Percentiles rank a stretch among this genome's conserved stretches.
phyloP scores from a whole-genome alignment of 2,888 invertebrate genomes.

The Sicus ferrugineus region DNA sequence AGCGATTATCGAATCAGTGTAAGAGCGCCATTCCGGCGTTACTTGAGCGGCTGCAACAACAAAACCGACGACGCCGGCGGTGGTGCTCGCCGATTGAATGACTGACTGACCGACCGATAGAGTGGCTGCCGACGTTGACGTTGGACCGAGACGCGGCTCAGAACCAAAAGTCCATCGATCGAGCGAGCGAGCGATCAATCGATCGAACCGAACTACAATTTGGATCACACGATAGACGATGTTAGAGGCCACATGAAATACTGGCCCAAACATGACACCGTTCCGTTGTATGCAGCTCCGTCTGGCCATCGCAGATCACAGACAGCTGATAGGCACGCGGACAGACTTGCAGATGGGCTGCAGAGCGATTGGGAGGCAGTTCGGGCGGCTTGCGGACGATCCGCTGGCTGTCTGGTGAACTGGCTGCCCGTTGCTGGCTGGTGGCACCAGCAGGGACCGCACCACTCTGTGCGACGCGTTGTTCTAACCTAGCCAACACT shows the following conservation, averaged over 20 bases:
- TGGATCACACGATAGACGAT: slow-evolving; percentile 11
- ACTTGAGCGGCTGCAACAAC: not conserved
- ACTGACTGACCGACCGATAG: not conserved
- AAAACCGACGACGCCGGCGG: slow-evolving; percentile 34
- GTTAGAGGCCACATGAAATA: not conserved
- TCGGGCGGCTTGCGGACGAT: not conserved
- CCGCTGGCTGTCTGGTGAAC: not conserved
- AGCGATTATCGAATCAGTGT: slow-evolving; percentile 8
- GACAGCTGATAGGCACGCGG: slow-evolving; percentile 44
- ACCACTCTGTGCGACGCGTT: not conserved
- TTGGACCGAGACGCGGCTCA: slow-evolving; percentile 16
- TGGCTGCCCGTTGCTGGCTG: not conserved
- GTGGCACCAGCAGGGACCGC: not conserved
- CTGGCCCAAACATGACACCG: not conserved
- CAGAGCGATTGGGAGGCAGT: not conserved
- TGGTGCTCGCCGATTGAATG: not conserved
- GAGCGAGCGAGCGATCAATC: slow-evolving; percentile 3
- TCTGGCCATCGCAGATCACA: slow-evolving; percentile 52
- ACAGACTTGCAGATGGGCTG: slow-evolving; percentile 4
- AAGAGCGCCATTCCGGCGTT: slow-evolving; percentile 7
- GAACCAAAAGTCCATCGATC: slow-evolving; percentile 1
- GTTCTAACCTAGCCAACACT: not conserved
- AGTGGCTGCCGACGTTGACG: not conserved
- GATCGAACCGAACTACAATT: not conserved
- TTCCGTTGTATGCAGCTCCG: slow-evolving; percentile 25